Percentiles rank a stretch among this genome's conserved stretches.
Conservation (phyloP, 2,888 invertebrate species). For the Leptopilina drosophilae region DNA sequence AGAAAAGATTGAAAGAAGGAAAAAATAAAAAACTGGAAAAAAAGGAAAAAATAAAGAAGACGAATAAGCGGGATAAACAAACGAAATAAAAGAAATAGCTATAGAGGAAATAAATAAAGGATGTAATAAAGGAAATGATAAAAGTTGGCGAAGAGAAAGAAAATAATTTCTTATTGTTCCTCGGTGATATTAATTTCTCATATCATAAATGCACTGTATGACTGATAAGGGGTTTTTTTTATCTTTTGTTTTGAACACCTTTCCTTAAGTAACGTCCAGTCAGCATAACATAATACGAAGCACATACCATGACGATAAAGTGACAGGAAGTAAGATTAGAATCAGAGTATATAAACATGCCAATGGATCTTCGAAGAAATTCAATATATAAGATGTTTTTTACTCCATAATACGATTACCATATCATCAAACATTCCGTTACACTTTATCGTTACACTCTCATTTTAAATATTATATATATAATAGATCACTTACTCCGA, state of each 20-base stretch:
- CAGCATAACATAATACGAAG: background rate
- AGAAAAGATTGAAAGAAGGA: too few species aligned
- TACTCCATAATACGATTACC: background rate
- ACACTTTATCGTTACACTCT: background rate
- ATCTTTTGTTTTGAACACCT: constrained; percentile 6
- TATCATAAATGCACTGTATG: background rate
- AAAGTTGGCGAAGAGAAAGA: too few species aligned
- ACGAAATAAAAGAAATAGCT: too few species aligned
- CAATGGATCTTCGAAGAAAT: constrained; percentile 31
- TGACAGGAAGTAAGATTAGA: constrained; percentile 38
- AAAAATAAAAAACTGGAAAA: too few species aligned
- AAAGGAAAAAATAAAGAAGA: too few species aligned
- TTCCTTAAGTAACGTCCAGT: constrained; percentile 3
- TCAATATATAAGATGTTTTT: constrained; percentile 2
- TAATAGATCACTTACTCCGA: constrained; percentile 6
- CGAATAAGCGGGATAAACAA: too few species aligned
- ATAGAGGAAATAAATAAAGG: too few species aligned
- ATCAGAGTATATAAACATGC: constrained; percentile 12
- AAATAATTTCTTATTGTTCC: background rate
- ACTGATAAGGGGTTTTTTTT: background rate
- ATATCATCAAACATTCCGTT: constrained; percentile 12
- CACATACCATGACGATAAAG: constrained; percentile 36
- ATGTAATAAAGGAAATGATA: too few species aligned
- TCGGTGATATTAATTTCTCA: background rate
- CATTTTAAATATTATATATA: constrained; percentile 1